Conservation (phyloP, 2,888 invertebrate genomes). For the Meteorus cinctellus region DNA sequence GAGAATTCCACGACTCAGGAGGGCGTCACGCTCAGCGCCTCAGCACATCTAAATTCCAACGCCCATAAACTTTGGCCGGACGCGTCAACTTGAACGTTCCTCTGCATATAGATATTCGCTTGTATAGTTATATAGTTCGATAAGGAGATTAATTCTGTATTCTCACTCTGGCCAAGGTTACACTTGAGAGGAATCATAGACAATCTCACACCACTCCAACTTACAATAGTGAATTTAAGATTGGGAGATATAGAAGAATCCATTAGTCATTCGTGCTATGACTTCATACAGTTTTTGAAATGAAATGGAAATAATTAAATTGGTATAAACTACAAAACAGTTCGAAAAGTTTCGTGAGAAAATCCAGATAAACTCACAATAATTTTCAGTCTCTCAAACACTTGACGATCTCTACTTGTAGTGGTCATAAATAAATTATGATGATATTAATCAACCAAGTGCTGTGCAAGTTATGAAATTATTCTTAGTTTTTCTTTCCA, state of each 20-base stretch:
- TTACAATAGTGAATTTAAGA: no score
- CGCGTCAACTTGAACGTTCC: constrained; percentile 36
- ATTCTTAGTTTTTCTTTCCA: constrained; percentile 44
- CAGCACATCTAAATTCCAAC: constrained; percentile 54
- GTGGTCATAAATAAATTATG: background rate
- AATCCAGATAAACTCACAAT: no score
- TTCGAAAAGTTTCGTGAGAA: no score
- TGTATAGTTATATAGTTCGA: constrained; percentile 7
- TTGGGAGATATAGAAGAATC: no score
- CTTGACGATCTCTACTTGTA: no score
- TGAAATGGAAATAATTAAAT: no score
- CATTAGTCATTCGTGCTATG: no score
- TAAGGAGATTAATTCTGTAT: background rate
- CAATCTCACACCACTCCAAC: background rate
- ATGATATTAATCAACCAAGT: constrained; percentile 40
- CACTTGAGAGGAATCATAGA: background rate
- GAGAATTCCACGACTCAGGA: constrained; percentile 55
- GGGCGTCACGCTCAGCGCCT: constrained; percentile 61
- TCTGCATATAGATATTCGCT: background rate
- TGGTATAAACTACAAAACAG: no score
- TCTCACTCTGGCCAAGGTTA: background rate
- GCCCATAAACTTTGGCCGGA: constrained; percentile 50
- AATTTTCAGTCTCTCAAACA: background rate
- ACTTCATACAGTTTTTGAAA: no score
- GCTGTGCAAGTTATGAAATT: constrained; percentile 32